Evolutionary conservation across 2,797 vertebrate genomes (phyloP).

Genomic region (Tapera naevia): DNA sequence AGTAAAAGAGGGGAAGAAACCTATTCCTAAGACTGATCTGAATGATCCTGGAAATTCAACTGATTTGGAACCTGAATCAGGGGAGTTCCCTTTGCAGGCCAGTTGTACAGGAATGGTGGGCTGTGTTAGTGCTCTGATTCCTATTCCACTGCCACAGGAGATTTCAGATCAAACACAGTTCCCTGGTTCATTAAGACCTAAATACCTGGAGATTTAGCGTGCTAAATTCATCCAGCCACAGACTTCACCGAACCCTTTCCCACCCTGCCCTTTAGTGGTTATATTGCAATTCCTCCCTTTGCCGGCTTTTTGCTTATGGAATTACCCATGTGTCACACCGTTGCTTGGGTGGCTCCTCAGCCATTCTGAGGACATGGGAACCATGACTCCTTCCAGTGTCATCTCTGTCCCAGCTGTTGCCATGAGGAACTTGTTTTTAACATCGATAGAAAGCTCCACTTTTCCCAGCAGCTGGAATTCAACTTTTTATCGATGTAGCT

Average conservation of each 20-base stretch:
- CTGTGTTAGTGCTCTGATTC: background rate
- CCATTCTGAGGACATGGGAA: background rate
- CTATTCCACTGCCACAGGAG: background rate
- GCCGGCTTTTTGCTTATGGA: background rate
- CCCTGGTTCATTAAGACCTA: background rate
- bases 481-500: background rate
- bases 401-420: background rate
- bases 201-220: background rate
- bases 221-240: background rate
- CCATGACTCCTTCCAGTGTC: background rate
- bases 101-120: accelerated
- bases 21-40: background rate
- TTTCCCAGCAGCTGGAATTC: background rate
- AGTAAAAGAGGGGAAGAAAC: background rate
- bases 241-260: background rate
- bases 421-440: background rate
- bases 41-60: background rate
- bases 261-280: background rate
- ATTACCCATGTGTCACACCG: accelerated
- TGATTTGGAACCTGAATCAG: background rate
- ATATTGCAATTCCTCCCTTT: background rate
- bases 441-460: background rate
- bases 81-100: background rate
- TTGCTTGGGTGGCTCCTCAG: background rate
- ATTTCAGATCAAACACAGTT: background rate